Percentiles rank a stretch among this genome's conserved stretches.
Evolutionary conservation across 1,140 invertebrate genomes (phyloP).

Genomic region (Bombus cullumanus): DNA sequence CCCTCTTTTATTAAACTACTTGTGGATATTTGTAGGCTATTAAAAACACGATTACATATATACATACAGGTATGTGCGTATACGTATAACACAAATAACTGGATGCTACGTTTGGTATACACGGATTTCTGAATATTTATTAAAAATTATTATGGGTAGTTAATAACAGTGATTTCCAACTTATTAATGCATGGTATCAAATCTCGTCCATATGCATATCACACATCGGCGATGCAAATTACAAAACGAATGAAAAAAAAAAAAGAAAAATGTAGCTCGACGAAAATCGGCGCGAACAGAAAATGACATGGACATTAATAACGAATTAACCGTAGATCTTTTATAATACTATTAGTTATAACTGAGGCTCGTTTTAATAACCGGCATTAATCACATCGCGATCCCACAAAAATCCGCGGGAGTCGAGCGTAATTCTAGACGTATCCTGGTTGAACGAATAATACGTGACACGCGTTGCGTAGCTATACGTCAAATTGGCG

Average conservation of each 20-base stretch:
- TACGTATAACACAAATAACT: not conserved
- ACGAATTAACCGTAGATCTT: not conserved
- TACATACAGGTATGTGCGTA: too few species aligned
- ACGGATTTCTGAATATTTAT: constrained; percentile 9
- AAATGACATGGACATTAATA: not conserved
- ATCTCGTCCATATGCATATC: not conserved
- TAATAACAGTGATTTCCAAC: not conserved
- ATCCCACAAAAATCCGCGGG: not conserved
- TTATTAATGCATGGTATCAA: not conserved
- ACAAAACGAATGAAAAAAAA: not conserved
- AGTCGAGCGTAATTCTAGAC: not conserved
- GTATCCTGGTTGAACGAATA: constrained; percentile 27
- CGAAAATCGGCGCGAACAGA: too few species aligned
- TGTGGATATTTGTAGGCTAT: not conserved
- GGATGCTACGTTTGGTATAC: not conserved
- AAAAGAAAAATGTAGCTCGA: not conserved
- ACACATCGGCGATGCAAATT: not conserved
- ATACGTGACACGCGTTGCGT: constrained; percentile 48
- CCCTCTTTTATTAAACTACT: not conserved
- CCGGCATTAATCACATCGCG: constrained; percentile 2
- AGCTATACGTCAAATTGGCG: constrained; percentile 61
- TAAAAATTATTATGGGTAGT: not conserved
- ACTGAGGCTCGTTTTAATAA: constrained; percentile 25
- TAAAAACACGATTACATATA: not conserved
- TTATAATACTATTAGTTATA: not conserved